Base-by-base conservation (phyloP, 2,797 vertebrate genomes). In the Pipistrellus nathusii region DNA sequence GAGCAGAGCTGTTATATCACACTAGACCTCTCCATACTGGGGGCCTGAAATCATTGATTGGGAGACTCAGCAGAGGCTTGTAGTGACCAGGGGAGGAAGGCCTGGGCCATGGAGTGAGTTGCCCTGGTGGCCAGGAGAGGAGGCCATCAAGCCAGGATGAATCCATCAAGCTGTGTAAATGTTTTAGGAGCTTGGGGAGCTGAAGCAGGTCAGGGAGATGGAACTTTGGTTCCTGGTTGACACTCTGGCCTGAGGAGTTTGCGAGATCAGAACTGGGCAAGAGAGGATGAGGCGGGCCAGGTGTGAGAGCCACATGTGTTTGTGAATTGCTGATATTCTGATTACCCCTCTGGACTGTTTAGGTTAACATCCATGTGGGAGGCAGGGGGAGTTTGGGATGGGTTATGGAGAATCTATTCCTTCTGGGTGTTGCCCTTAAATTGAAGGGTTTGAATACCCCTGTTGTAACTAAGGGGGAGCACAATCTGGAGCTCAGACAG, bases 21-120 rank as follows among this genome's bases (percentile, higher is more conserved):
- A 3, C 2, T 11, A 44, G 66, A 41, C 55, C 20, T 12, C 38
- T 17, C n/a, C 6, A 3, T 0, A 9, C 3, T 17, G 8, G 25
- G n/a, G 27, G n/a, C 11, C 30, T 21, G 5, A 35, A 80, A 27
- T 88, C 10, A 21, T 27, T n/a, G 11, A 35, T 9, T 18, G n/a
- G 15, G 25, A 4, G 5, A 17, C 71, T 32, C 21, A 11, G 32
- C 8, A 38, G 44, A 55, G 30, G 25, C 20, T 2, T 7, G 2
- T 8, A 14, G 2, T n/a, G 8, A 27, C 46, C 20, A 6, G 76
- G 30, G 15, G 4, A 77, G 18, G 14, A 64, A 8, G 32, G 6
- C n/a, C 27, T 23, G 0, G 2, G 30, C 25, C 5, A 2, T 6
- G 2, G 35, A 48, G 35, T 17, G 18, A 15, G 30, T 46, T 25